Percentiles rank a stretch among this genome's conserved stretches.
phyloP scores from a whole-genome alignment of 2,797 vertebrate genomes.

The Hypotaenidia okinawae region DNA sequence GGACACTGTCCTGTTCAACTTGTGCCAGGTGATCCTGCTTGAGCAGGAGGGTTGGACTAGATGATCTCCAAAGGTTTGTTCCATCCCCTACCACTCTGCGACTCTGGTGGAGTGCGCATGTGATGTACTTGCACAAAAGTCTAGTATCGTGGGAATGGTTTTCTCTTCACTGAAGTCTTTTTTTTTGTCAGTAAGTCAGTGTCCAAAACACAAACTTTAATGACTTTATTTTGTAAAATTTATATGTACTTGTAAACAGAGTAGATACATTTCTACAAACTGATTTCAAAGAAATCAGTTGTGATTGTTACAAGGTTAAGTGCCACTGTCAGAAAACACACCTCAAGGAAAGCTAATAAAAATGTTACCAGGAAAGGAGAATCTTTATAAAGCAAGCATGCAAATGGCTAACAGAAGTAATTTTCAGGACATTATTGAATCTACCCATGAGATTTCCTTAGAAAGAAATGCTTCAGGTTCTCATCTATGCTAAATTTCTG shows the following conservation, averaged over 20 bases:
- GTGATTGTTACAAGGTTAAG: conserved; percentile 52
- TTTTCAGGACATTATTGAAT: conserved; percentile 76
- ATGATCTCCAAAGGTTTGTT: too few species aligned
- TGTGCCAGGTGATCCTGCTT: too few species aligned
- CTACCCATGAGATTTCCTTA: conserved; percentile 54
- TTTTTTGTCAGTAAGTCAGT: neutral
- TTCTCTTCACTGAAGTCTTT: neutral
- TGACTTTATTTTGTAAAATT: neutral
- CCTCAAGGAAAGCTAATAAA: conserved; percentile 67
- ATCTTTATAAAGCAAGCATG: conserved; percentile 73
- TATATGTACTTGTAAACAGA: fast-evolving
- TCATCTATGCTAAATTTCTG: conserved; percentile 54
- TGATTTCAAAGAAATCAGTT: conserved; percentile 48
- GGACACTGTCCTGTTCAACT: too few species aligned
- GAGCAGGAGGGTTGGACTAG: too few species aligned
- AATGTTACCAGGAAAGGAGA: conserved; percentile 59
- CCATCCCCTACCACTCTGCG: too few species aligned
- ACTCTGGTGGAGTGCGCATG: neutral
- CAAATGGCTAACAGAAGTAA: conserved; percentile 80
- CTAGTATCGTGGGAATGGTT: neutral
- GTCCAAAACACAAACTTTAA: neutral
- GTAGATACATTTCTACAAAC: neutral
- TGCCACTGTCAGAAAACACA: conserved; percentile 72
- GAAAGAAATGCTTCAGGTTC: conserved; percentile 65
- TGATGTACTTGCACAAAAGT: neutral